A percentile compares a stretch with the other conserved stretches of the same genome.
Conservation (phyloP, 1,140 invertebrate genomes). For the Euura saliciscinereae region DNA sequence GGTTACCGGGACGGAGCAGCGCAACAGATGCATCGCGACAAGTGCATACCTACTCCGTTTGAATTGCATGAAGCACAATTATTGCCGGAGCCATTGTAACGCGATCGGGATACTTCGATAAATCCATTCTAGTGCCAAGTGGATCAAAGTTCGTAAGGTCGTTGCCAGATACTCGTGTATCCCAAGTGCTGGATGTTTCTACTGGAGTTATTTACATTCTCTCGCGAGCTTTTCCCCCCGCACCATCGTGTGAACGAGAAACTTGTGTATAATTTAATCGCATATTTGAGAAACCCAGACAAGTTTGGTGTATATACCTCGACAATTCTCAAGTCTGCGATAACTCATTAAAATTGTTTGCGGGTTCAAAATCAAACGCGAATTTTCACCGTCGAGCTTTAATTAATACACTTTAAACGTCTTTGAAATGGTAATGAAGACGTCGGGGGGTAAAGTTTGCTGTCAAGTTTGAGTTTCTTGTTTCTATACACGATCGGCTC, state of each 20-base stretch:
- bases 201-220: constrained; percentile 3
- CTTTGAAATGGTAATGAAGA: no score
- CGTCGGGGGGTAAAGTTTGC: no score
- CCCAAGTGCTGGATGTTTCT: neutral
- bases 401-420: no score
- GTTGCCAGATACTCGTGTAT: neutral
- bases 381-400: no score
- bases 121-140: neutral
- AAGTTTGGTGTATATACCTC: neutral
- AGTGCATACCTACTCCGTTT: neutral
- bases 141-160: neutral
- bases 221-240: neutral
- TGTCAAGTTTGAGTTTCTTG: no score
- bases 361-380: no score
- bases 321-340: no score
- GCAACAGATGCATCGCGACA: constrained; percentile 17
- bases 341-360: no score
- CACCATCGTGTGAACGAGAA: neutral
- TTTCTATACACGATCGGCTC: no score
- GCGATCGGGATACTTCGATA: neutral
- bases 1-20: no score
- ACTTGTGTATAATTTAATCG: neutral
- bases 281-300: neutral
- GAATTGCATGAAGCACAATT: neutral
- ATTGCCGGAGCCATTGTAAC: neutral